Evolutionary conservation across 2,888 invertebrate genomes (phyloP).

Genomic region (Temnothorax rugatulus): DNA sequence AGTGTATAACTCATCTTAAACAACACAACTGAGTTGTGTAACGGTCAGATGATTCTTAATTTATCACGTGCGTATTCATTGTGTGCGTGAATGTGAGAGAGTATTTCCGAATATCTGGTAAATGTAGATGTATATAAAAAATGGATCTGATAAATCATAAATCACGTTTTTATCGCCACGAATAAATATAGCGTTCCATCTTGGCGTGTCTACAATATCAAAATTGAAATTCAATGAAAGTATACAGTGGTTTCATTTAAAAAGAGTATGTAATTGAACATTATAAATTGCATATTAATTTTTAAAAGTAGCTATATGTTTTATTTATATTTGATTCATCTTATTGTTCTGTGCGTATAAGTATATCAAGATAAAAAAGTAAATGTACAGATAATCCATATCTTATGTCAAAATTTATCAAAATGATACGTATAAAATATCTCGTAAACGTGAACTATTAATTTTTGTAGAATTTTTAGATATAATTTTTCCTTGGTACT

Average conservation of each 20-base stretch:
- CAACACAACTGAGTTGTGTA: background rate
- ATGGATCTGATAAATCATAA: background rate
- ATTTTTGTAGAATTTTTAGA: background rate
- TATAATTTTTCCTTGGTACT: background rate
- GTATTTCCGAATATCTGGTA: background rate
- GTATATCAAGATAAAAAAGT: background rate
- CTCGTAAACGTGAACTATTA: background rate
- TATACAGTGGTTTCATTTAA: constrained; percentile 7
- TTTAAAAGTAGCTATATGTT: background rate
- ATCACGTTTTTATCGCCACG: constrained; percentile 21
- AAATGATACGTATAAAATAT: background rate
- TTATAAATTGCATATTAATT: background rate
- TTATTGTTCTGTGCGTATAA: background rate
- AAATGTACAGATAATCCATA: background rate
- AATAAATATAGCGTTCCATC: constrained; percentile 8
- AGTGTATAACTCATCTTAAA: background rate
- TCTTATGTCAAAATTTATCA: background rate
- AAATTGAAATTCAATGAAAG: constrained; percentile 30
- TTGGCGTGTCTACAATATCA: constrained; percentile 20
- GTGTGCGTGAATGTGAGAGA: background rate
- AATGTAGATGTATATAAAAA: background rate
- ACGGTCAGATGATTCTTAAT: background rate
- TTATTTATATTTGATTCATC: constrained; percentile 1
- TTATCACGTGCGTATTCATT: background rate
- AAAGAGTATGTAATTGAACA: background rate